Evolutionary conservation across 2,797 vertebrate genomes (phyloP), one percentile per base, ranked within the genome.

Genomic region (Rhinatrema bivittatum): DNA sequence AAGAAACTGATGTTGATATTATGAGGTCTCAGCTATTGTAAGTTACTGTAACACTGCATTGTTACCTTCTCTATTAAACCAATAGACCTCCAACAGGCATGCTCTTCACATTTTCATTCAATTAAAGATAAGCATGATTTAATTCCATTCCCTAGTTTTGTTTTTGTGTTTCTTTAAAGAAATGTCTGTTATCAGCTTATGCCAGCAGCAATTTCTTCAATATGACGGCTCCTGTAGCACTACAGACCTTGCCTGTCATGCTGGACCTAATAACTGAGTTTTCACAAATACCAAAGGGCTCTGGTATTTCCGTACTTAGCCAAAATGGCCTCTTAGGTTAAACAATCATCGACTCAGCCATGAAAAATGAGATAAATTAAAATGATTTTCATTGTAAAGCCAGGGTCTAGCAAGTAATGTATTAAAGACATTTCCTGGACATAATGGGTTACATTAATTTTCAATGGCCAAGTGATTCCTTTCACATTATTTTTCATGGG

Each of bases 361-460:
- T 81, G 78, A 82, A 84, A 84, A 82, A 82, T 80, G 70, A 72
- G 76, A 77, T 78, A 76, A 82, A 82, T 84, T 81, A 82, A 82
- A 78, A 81, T 84, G 79, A 79, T 82, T 78, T 79, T 76, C 70
- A 76, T 78, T 0, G 6, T 13, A 1, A 76, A 10, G 68, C 76
- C 76, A 72, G 64, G 68, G 60, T 62, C 74, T 76, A 74, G 75
- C 76, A 79, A 78, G 59, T 79, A 82, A 81, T 76, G 58, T 81
- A 79, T 78, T 72, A 79, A 70, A 68, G 59, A 79, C 78, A 79
- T 84, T 79, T 79, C 64, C 65, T 68, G 63, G 56, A 66, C 60
- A 68, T 81, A 82, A 82, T 82, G 66, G 74, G 62, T 70, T 80
- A 70, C 81, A 81, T 82, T 81, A 84, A 81, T 84, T 84, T 82